These are phyloP conservation scores for Leptatherina wallacei DNA, from an alignment of 2,797 vertebrate species.

Conservation along the genomic window DNA sequence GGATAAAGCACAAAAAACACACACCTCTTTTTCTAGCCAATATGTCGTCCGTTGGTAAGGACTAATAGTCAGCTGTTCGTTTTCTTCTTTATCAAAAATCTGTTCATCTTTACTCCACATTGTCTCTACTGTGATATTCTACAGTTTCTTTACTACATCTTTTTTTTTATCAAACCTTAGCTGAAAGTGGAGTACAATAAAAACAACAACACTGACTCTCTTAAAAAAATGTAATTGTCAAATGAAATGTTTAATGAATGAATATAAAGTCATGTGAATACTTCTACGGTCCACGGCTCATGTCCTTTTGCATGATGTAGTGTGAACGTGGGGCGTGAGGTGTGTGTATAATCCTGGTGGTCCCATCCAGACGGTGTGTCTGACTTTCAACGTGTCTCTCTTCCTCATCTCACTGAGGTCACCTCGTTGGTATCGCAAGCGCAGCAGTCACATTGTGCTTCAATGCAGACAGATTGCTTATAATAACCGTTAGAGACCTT, in stretches of 20 bases:
- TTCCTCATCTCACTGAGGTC: conserved; percentile 80
- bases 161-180: background rate
- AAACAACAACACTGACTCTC: background rate
- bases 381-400: conserved; percentile 80
- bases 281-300: conserved; percentile 2
- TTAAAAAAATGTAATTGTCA: background rate
- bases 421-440: conserved; percentile 85
- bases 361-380: conserved; percentile 76
- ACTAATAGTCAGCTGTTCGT: background rate
- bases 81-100: background rate
- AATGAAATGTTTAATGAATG: background rate
- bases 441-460: conserved; percentile 87
- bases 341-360: conserved; percentile 66
- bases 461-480: conserved; percentile 87
- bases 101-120: background rate
- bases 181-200: background rate
- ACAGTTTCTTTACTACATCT: background rate
- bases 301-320: conserved; percentile 47
- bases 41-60: background rate
- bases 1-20: background rate
- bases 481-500: conserved; percentile 88
- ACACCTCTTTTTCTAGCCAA: background rate
- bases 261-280: conserved; percentile 4
- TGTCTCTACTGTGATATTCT: background rate
- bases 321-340: conserved; percentile 31